Evolutionary conservation across 30 jellyfish, hydroid and myxozoan species (phyloP).

Genomic region (Morbakka virulenta): DNA sequence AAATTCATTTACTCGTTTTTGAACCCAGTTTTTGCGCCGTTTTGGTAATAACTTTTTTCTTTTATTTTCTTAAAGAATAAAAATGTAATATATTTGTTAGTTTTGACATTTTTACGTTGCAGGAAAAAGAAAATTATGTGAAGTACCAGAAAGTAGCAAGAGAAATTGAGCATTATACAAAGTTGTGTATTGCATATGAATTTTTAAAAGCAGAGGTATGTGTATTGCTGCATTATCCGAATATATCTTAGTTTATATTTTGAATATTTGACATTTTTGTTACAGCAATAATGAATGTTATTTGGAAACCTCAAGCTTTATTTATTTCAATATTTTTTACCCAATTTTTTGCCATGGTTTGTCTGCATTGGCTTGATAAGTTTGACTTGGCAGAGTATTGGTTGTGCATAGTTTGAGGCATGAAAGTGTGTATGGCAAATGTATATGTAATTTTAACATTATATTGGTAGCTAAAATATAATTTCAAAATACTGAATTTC

Average conservation of each 20-base stretch:
- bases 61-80: background rate
- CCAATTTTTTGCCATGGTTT: background rate
- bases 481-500: no score
- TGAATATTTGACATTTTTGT: no score
- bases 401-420: no score
- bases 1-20: no score
- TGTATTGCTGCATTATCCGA: background rate
- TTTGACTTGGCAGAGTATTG: no score
- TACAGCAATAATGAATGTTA: background rate
- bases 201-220: conserved; percentile 79
- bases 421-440: no score
- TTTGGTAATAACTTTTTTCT: no score
- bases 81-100: background rate
- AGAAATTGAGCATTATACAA: conserved; percentile 80
- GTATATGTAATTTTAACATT: no score
- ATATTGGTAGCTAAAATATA: no score
- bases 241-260: background rate
- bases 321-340: background rate
- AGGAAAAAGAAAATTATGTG: conserved; percentile 90
- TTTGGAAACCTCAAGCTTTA: background rate
- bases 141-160: conserved; percentile 88
- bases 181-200: conserved; percentile 82
- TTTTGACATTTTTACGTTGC: background rate
- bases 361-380: background rate
- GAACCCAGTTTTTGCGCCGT: no score